These are phyloP conservation scores for Cryptocheilus praepositus DNA, from an alignment of 2,888 invertebrate genomes.

Conservation along the genomic window DNA sequence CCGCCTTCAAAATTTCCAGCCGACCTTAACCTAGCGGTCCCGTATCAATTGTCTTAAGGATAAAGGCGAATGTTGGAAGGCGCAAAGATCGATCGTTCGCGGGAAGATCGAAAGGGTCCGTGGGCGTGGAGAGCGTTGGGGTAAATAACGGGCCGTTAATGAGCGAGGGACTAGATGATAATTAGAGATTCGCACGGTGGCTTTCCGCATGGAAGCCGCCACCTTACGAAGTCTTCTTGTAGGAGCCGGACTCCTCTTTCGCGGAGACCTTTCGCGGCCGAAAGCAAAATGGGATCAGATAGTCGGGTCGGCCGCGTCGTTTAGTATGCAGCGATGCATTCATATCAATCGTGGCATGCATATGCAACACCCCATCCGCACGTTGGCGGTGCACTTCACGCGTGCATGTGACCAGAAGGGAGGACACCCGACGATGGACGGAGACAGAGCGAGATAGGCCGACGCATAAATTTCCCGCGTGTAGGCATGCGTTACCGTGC, in stretches of 20 bases:
- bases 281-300: slow-evolving; percentile 69
- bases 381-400: slow-evolving; percentile 36
- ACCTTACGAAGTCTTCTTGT: neutral
- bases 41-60: slow-evolving; percentile 1
- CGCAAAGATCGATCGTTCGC: slow-evolving; percentile 19
- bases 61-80: slow-evolving; percentile 8
- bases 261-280: slow-evolving; percentile 54
- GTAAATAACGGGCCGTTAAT: slow-evolving; percentile 33
- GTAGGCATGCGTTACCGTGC: slow-evolving; percentile 66
- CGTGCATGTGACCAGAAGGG: slow-evolving; percentile 33
- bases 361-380: slow-evolving; percentile 60
- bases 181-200: slow-evolving; percentile 51
- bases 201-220: slow-evolving; percentile 56
- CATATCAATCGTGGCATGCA: slow-evolving; percentile 72
- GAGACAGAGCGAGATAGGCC: slow-evolving; percentile 43
- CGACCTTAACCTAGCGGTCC: too few species aligned
- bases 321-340: slow-evolving; percentile 73
- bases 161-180: slow-evolving; percentile 43
- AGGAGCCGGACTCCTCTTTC: neutral
- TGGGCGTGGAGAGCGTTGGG: slow-evolving; percentile 1
- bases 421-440: neutral
- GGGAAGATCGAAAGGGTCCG: slow-evolving; percentile 10
- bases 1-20: too few species aligned
- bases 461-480: slow-evolving; percentile 67
- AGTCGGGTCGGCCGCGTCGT: slow-evolving; percentile 56